Conservation (phyloP, 2,888 invertebrate genomes). For the Heliconius erato region DNA sequence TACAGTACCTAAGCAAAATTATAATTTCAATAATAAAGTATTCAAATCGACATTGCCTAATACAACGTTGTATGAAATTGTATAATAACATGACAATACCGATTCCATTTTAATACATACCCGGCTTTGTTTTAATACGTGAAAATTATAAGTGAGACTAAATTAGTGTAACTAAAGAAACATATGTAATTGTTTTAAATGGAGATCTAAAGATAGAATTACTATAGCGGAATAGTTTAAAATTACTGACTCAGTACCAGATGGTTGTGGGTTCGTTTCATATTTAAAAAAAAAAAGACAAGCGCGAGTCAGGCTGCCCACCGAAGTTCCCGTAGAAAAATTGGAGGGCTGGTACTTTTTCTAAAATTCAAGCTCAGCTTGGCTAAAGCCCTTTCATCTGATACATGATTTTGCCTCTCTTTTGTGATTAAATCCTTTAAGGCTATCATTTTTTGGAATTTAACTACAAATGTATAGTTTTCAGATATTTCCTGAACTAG, state of each 20-base stretch:
- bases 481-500: too few relatives aligned
- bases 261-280: not conserved
- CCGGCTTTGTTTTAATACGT: not conserved
- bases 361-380: too few relatives aligned
- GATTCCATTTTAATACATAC: not conserved
- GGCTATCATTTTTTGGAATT: too few relatives aligned
- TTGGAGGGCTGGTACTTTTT: too few relatives aligned
- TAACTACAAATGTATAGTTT: too few relatives aligned
- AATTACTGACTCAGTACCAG: not conserved
- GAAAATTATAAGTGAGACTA: not conserved
- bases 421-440: too few relatives aligned
- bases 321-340: too few relatives aligned
- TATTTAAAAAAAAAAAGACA: too few relatives aligned
- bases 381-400: too few relatives aligned
- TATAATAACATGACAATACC: slow-evolving; percentile 14
- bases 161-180: not conserved
- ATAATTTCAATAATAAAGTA: slow-evolving; percentile 3
- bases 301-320: too few relatives aligned
- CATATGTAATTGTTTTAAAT: not conserved
- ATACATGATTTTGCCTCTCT: too few relatives aligned
- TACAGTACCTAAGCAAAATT: not conserved
- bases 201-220: not conserved
- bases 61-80: not conserved
- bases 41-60: not conserved
- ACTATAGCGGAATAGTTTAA: not conserved